phyloP scores from a whole-genome alignment of 2,113 vertebrate genomes.

The Ovis canadensis region DNA sequence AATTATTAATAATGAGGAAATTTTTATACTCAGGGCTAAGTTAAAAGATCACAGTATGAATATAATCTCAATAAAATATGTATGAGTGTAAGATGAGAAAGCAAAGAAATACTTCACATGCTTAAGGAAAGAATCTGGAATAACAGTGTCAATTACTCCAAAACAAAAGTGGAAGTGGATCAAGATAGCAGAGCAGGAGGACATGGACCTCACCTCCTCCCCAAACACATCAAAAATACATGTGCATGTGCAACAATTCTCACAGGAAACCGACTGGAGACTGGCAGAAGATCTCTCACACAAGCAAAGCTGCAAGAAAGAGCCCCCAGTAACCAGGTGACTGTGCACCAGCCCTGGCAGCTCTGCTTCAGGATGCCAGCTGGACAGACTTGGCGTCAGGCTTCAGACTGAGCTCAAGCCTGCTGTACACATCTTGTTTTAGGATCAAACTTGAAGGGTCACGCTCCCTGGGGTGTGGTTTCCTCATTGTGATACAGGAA shows the following conservation, averaged over 20 bases:
- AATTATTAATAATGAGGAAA: neutral
- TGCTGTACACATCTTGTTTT: neutral
- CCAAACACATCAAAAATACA: neutral
- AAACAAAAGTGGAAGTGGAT: neutral
- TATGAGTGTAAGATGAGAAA: neutral
- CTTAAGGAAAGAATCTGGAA: neutral
- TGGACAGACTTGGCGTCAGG: neutral
- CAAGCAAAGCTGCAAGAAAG: neutral
- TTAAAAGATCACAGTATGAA: slow-evolving; percentile 1
- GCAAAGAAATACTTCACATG: neutral
- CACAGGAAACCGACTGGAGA: neutral
- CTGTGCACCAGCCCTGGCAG: neutral
- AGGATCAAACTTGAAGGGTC: neutral
- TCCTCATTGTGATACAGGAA: neutral
- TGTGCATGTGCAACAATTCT: neutral
- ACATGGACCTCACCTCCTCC: neutral
- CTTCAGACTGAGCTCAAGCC: neutral
- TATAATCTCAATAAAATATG: neutral
- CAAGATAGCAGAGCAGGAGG: neutral
- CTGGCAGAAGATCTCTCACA: neutral
- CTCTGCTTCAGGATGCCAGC: neutral
- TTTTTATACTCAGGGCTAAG: slow-evolving; percentile 1
- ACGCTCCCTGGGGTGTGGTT: neutral
- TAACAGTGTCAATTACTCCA: neutral
- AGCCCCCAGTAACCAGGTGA: neutral